Percentiles rank a stretch among this genome's conserved stretches.
Evolutionary conservation across 2,113 vertebrate species (phyloP).

Genomic region (Urocitellus parryii): DNA sequence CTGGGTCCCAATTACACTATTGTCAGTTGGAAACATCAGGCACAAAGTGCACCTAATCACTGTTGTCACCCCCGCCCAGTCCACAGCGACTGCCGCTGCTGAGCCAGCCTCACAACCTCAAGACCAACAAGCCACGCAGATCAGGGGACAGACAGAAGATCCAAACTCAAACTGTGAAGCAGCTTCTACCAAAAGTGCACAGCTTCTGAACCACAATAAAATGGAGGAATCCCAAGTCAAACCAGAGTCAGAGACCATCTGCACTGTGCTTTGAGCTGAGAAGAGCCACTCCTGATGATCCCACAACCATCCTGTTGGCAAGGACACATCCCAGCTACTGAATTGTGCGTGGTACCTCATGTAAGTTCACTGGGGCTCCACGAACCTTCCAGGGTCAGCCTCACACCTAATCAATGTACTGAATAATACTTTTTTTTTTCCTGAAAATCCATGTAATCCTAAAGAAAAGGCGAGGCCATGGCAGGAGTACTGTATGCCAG

Average conservation of each 20-base stretch:
- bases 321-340: neutral
- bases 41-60: too few relatives aligned
- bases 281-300: neutral
- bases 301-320: neutral
- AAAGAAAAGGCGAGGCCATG: neutral
- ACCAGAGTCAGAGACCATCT: neutral
- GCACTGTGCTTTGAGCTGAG: neutral
- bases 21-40: neutral
- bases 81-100: too few relatives aligned
- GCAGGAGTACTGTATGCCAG: neutral
- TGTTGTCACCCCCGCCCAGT: neutral
- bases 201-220: neutral
- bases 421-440: neutral
- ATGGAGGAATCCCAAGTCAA: neutral
- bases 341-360: neutral
- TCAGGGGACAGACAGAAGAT: neutral
- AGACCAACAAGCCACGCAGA: neutral
- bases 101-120: neutral
- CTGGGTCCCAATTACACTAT: too few relatives aligned
- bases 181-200: neutral
- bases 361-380: neutral
- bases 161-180: neutral
- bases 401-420: neutral
- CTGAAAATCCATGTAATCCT: slow-evolving; percentile 6
- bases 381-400: neutral